Base-by-base conservation (phyloP, 2,888 invertebrate species). In the Polydrusus pterygomalis region DNA sequence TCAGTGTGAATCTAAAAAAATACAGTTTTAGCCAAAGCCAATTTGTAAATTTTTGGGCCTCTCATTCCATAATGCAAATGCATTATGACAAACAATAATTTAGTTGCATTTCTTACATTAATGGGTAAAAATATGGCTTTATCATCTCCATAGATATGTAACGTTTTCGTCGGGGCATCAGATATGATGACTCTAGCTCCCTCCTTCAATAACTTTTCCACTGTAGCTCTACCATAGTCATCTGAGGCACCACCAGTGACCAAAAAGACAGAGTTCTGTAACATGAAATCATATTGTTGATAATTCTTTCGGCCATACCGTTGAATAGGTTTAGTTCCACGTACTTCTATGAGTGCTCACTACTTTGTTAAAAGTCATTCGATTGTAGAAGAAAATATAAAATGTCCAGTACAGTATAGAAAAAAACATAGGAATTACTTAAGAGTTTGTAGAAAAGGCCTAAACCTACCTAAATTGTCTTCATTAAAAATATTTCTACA, bases 51-150 rank as follows among this genome's bases (percentile, higher is more conserved):
- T n/a, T n/a, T n/a, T n/a, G n/a, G n/a, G n/a, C n/a, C n/a, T n/a
- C n/a, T n/a, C n/a, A n/a, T n/a, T n/a, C n/a, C n/a, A n/a, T n/a
- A n/a, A n/a, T n/a, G n/a, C n/a, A n/a, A n/a, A n/a, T n/a, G n/a
- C 5, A 25, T 1, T 25, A 25, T 25, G 25, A 25, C 1, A 3
- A 25, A 3, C 5, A 25, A 25, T 3, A 25, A 25, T 25, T 25
- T 25, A 25, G 5, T 5, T n/a, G n/a, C n/a, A n/a, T 43, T 18
- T 34, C 72, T 18, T 65, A 77, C 77, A 34, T 77, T 63, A 18
- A 77, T 67, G 1, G 77, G 77, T 45, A 77, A 40, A 58, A 77
- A 77, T 45, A 77, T 77, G 13, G 74, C 70, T 15, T 77, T 77
- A 17, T 77, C 77, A 17, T 77, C 74, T 15, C 74, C 77, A 25